These are phyloP conservation scores for Ectemnius continuus DNA, from an alignment of 2,888 invertebrate genomes.

Conservation along the genomic window DNA sequence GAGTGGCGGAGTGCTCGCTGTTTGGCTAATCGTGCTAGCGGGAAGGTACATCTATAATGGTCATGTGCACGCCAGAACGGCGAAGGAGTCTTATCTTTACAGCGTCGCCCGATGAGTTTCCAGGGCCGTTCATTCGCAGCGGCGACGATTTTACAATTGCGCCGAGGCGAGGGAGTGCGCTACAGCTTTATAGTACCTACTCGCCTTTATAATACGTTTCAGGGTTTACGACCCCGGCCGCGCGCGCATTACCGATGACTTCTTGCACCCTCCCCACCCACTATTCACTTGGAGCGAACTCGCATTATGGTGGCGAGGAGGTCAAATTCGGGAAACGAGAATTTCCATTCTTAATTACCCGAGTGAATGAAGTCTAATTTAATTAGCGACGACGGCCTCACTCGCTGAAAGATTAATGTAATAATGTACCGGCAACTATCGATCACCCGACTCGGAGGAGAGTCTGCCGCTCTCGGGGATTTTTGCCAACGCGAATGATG, in stretches of 20 bases:
- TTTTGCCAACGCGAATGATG: constrained; percentile 48
- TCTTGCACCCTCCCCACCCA: constrained; percentile 28
- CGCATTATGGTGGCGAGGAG: constrained; percentile 34
- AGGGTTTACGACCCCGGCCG: constrained; percentile 63
- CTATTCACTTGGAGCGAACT: constrained; percentile 24
- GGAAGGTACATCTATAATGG: constrained; percentile 29
- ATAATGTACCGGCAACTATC: constrained; percentile 54
- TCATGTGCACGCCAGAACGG: constrained; percentile 28
- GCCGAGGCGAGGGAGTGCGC: constrained; percentile 61
- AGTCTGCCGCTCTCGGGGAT: constrained; percentile 39
- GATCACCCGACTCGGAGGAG: constrained; percentile 41
- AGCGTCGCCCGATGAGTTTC: constrained; percentile 52
- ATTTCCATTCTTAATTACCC: constrained; percentile 33
- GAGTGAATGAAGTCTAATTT: constrained; percentile 54
- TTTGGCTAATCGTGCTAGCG: constrained; percentile 27
- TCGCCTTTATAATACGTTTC: constrained; percentile 68
- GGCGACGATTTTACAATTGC: constrained; percentile 71
- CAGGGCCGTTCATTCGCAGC: constrained; percentile 58
- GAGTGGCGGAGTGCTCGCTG: constrained; percentile 14
- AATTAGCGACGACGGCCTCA: constrained; percentile 57
- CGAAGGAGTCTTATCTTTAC: constrained; percentile 63
- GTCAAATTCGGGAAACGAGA: constrained; percentile 29
- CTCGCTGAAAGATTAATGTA: constrained; percentile 56
- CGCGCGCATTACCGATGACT: constrained; percentile 33
- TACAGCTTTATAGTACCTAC: constrained; percentile 69